A percentile compares a stretch with the other conserved stretches of the same genome.
Conservation (phyloP, 2,113 vertebrate genomes). For the Micromys minutus region DNA sequence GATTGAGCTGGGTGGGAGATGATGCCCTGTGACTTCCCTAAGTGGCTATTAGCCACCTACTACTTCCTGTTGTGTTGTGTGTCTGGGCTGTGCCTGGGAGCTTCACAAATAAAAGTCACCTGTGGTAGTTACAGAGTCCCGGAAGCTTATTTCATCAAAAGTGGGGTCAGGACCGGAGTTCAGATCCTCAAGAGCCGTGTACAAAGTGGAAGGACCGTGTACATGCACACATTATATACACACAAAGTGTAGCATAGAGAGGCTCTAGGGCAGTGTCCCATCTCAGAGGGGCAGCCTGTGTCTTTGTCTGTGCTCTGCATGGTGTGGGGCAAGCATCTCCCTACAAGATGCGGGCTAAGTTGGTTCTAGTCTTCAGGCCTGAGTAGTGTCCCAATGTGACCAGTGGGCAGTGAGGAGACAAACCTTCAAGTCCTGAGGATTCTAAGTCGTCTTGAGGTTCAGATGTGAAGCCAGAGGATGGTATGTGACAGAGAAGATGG, state of each 20-base stretch:
- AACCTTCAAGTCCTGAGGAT: not conserved
- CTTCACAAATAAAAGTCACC: slow-evolving; percentile 74
- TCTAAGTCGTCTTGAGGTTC: not conserved
- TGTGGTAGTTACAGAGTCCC: slow-evolving; percentile 35
- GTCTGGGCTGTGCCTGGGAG: slow-evolving; percentile 72
- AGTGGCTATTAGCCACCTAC: fast-evolving
- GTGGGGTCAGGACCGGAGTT: no score
- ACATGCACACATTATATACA: no score
- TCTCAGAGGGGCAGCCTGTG: not conserved
- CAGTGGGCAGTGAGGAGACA: not conserved
- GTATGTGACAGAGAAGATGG: not conserved
- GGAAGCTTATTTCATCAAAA: not conserved
- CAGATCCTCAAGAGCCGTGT: not conserved
- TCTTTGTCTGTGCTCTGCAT: not conserved
- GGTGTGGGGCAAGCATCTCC: not conserved
- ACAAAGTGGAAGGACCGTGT: not conserved
- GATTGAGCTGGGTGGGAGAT: not conserved
- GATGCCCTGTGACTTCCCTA: not conserved
- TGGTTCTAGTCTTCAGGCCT: not conserved
- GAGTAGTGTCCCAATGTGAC: not conserved
- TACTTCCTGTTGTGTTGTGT: slow-evolving; percentile 31
- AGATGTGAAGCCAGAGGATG: not conserved
- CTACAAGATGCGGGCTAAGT: not conserved
- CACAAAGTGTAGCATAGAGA: not conserved
- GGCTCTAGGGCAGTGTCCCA: no score